These are phyloP conservation scores for Alca torda DNA, from an alignment of 2,797 vertebrate genomes.

Conservation along the genomic window DNA sequence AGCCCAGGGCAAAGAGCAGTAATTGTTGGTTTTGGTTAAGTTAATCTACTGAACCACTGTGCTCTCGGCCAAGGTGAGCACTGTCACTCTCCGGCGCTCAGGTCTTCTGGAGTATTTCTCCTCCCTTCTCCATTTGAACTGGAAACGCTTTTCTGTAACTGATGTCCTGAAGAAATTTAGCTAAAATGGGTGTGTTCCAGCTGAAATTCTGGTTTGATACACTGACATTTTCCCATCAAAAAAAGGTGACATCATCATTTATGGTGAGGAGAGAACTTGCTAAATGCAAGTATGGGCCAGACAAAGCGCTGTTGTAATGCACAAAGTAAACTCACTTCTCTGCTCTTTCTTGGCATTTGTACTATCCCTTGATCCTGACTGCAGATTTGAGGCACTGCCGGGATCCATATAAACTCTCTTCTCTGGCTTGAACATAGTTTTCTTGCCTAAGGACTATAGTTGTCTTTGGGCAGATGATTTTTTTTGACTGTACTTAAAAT, in stretches of 20 bases:
- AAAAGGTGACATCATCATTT: background rate
- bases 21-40: background rate
- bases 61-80: background rate
- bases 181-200: background rate
- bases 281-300: background rate
- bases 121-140: background rate
- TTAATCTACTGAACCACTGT: background rate
- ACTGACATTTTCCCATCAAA: background rate
- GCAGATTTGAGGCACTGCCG: background rate
- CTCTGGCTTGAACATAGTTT: background rate
- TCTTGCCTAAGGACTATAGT: background rate
- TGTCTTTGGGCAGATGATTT: background rate
- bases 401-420: background rate
- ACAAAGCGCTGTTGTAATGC: background rate
- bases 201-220: background rate
- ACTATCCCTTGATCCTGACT: background rate
- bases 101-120: background rate
- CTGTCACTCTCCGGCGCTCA: rapidly evolving
- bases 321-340: background rate
- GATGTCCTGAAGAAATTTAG: background rate
- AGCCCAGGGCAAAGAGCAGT: background rate
- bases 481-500: background rate
- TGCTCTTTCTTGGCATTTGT: background rate
- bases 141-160: background rate
- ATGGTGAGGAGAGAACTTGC: background rate